Conservation (phyloP, 2,113 vertebrate species). For the Nothocercus julius region DNA sequence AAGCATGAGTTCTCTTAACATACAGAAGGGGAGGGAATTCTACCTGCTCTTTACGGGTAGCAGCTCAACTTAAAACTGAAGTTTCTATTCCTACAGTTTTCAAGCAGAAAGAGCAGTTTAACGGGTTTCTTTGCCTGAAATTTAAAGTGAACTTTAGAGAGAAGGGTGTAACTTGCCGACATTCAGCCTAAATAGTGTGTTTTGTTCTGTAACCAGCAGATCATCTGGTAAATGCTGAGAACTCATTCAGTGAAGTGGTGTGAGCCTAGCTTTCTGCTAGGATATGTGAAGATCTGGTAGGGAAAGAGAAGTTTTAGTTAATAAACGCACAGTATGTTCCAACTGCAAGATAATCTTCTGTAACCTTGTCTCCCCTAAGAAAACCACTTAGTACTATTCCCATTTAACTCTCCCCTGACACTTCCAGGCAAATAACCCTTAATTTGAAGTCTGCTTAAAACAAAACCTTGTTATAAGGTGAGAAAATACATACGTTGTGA, state of each 20-base stretch:
- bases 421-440: not conserved
- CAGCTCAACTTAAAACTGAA: not conserved
- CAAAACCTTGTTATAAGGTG: not conserved
- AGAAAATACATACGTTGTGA: not conserved
- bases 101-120: not conserved
- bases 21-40: not conserved
- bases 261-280: not conserved
- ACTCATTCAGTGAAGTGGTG: not conserved
- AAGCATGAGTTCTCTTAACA: not conserved
- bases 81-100: not conserved
- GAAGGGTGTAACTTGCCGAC: not conserved
- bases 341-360: not conserved
- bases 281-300: not conserved
- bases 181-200: not conserved
- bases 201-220: not conserved
- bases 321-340: not conserved
- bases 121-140: not conserved
- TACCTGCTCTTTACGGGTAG: not conserved
- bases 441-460: not conserved
- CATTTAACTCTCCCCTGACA: not conserved
- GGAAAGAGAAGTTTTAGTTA: not conserved
- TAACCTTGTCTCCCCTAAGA: not conserved
- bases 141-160: not conserved
- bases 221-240: not conserved
- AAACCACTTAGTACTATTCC: not conserved